Evolutionary conservation across 2,113 vertebrate species (phyloP), one percentile per base, ranked within the genome.

Genomic region (Dendrocopos noguchii): DNA sequence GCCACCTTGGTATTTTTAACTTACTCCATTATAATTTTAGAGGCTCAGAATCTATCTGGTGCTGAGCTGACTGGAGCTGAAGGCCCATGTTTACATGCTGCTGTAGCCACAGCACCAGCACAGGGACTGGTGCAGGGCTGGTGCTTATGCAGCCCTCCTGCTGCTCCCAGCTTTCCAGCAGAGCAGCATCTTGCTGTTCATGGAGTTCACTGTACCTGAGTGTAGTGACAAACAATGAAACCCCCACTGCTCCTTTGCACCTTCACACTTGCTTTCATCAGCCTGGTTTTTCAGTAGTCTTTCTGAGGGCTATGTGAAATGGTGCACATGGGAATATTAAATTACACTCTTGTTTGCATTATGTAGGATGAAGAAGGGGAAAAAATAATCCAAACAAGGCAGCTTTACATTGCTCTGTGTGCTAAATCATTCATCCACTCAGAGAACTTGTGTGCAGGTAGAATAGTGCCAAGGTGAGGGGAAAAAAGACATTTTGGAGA

Each of bases 1-100:
- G 73, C 55, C 90, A 73, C 63, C 76, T 57, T 10, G 75, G 67
- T 59, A 66, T 88, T 86, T 94, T 95, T 84, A 89, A 92, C 86
- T 82, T 84, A 67, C 34, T 63, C 63, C 57, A 44, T 94, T 74
- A 70, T 80, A 13, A 59, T 90, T 95, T 91, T 80, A 82, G 71
- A 85, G 33, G 47, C 60, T 74, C 33, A 33, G 78, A 74, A 70
- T 79, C 4, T 44, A 46, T 87, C 88, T 90, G 74, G 64, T 91
- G 78, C 89, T 84, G 91, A 87, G 59, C 19, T 7, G n/a, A 17
- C 29, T 42, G 60, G 87, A 93, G 82, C 78, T 42, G n/a, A 73
- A 76, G 74, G 12, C 50, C 42, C 34, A 1, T 42, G 34, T 91
- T 96, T 89, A 75, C 63, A 18, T 92, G 89, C 75, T 83, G n/a